Base-by-base conservation (phyloP, 2,888 invertebrate genomes). In the Erebia palarica region DNA sequence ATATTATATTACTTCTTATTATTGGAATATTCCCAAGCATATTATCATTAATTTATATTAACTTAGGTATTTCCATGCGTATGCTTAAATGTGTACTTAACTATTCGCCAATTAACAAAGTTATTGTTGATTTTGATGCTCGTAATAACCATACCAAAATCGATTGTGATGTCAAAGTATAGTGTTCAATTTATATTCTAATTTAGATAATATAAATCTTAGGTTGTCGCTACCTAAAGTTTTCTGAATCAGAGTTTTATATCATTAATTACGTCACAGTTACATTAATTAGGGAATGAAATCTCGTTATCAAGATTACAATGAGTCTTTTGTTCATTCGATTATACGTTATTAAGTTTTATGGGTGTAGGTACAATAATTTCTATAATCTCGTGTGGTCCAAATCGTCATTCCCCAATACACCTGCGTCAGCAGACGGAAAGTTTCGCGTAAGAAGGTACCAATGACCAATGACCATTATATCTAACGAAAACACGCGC, bases 301-400 rank as follows among this genome's bases (percentile, higher is more conserved):
- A 67, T 59, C 42, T 36, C 42, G 42, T 55, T 55, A 65, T 66
- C 51, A 18, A 36, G 55, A 69, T 65, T 55, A 61, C 69, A 72
- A 72, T 72, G 27, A 60, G 60, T 58, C 61, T 69, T 69, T 72
- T 72, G 72, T 72, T 66, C 61, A 44, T 66, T 63, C 57, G 57
- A 57, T 66, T 65, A 27, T 36, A 14, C 36, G 42, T 42, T 65
- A 68, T 55, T 44, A 44, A 21, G n/a, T 53, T 69, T 66, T 47
- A 66, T 49, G 16, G 21, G 16, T n/a, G 49, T 58, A 3, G 51
- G 53, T 53, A 9, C 51, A 14, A 53, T 64, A 61, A 63, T 49
- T 49, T 44, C 4, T 14, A 21, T 69, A 42, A 69, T 65, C 69
- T 44, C 9, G 4, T 18, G 14, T 59, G 65, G 49, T 51, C 42